These are phyloP conservation scores for Hoplodrina blanda DNA, from an alignment of 2,888 invertebrate genomes.

Conservation along the genomic window DNA sequence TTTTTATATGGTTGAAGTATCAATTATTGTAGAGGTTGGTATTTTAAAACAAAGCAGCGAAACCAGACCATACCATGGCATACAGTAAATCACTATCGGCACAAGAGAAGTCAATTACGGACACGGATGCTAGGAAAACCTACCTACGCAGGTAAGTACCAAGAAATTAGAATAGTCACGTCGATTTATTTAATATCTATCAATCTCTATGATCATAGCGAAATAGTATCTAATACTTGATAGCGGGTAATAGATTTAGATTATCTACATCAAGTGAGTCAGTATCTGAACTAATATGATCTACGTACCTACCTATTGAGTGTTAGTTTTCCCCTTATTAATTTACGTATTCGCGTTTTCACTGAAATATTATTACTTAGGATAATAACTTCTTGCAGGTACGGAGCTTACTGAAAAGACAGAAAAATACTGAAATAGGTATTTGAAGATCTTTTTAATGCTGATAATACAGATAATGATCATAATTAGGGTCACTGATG, in stretches of 20 bases:
- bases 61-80: no score
- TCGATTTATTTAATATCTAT: constrained; percentile 5
- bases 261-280: no score
- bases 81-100: no score
- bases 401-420: not conserved
- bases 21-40: no score
- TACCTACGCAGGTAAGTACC: no score
- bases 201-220: constrained; percentile 21
- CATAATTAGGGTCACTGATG: constrained; percentile 5
- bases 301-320: constrained; percentile 1
- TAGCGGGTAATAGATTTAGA: constrained; percentile 12
- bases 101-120: no score
- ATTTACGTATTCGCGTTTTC: not conserved
- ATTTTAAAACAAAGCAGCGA: no score
- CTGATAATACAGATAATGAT: constrained; percentile 29
- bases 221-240: constrained; percentile 16
- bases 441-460: constrained; percentile 18
- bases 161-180: not conserved
- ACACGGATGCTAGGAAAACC: not conserved
- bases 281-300: not conserved
- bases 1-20: no score
- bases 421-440: constrained; percentile 11
- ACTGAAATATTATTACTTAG: constrained; percentile 17
- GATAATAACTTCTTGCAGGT: no score
- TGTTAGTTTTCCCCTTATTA: constrained; percentile 4